Conservation (phyloP, 2,888 invertebrate species). For the Sinohyriopsis cumingii region DNA sequence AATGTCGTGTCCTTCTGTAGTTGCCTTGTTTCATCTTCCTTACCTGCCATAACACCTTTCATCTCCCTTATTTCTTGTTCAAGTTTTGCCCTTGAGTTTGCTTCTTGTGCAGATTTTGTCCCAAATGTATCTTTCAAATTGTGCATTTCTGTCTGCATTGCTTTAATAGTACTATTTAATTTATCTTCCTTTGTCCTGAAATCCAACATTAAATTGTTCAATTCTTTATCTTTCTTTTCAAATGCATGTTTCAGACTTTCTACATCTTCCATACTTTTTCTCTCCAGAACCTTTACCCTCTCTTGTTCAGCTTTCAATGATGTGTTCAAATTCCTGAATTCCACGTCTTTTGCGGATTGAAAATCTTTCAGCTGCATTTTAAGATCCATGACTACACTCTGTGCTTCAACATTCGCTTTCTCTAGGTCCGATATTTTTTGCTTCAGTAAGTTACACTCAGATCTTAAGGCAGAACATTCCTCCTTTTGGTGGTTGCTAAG, state of each 20-base stretch:
- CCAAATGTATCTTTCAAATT: conserved; percentile 29
- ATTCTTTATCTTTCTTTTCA: conserved; percentile 47
- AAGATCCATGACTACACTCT: conserved; percentile 26
- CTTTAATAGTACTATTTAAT: conserved; percentile 21
- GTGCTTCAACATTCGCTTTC: conserved; percentile 15
- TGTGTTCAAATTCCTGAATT: conserved; percentile 23
- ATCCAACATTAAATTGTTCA: conserved; percentile 27
- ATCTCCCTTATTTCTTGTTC: conserved; percentile 28
- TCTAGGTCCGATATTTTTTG: conserved; percentile 32
- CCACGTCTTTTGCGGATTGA: conserved; percentile 26
- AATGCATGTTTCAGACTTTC: conserved; percentile 35
- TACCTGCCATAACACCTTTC: conserved; percentile 16
- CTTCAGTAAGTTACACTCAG: conserved; percentile 28
- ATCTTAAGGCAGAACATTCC: conserved; percentile 25
- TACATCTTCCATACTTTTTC: conserved; percentile 27
- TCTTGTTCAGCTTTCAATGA: conserved; percentile 16
- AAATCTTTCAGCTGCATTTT: conserved; percentile 32
- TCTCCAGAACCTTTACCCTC: conserved; percentile 32
- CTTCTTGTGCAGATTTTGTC: conserved; percentile 29
- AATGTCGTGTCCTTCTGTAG: conserved; percentile 36
- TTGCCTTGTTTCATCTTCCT: conserved; percentile 19
- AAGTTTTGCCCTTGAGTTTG: conserved; percentile 28
- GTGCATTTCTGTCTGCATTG: conserved; percentile 25
- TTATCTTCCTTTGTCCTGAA: conserved; percentile 28
- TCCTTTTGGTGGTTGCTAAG: conserved; percentile 29